These are phyloP conservation scores for Ursus arctos DNA, from an alignment of 2,113 vertebrate genomes.

Conservation along the genomic window DNA sequence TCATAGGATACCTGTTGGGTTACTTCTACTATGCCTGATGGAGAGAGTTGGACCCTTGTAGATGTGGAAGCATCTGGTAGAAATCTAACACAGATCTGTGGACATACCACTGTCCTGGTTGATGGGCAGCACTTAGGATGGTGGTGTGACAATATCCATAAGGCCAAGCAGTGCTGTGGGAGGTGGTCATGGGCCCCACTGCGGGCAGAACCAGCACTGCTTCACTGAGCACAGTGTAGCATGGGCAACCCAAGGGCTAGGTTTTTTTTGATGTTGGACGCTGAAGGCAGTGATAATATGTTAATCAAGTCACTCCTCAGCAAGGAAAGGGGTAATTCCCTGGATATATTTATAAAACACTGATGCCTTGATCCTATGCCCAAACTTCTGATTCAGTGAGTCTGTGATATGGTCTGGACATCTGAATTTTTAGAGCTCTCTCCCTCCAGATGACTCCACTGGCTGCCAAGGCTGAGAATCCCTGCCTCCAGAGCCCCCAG, in stretches of 20 bases:
- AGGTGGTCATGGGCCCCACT: not conserved
- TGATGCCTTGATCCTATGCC: fast-evolving
- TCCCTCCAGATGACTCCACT: not conserved
- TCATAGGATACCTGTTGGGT: not conserved
- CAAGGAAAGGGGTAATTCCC: not conserved
- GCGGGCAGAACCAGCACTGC: too few species aligned
- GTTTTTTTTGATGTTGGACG: not conserved
- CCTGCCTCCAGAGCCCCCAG: too few species aligned
- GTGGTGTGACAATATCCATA: not conserved
- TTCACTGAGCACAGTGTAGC: not conserved
- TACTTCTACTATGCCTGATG: not conserved
- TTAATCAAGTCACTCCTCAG: not conserved
- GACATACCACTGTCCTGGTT: too few species aligned
- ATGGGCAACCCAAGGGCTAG: not conserved
- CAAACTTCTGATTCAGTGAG: not conserved
- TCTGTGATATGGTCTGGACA: not conserved
- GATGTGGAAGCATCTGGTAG: not conserved
- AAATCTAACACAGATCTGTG: not conserved
- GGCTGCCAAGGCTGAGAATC: not conserved
- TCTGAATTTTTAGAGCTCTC: not conserved
- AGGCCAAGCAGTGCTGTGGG: not conserved
- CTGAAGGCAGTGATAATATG: too few species aligned
- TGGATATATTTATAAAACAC: not conserved
- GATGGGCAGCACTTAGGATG: fast-evolving
- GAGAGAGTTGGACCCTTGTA: not conserved